phyloP scores from a whole-genome alignment of 2,888 invertebrate genomes.

The Drosophila lacicola region DNA sequence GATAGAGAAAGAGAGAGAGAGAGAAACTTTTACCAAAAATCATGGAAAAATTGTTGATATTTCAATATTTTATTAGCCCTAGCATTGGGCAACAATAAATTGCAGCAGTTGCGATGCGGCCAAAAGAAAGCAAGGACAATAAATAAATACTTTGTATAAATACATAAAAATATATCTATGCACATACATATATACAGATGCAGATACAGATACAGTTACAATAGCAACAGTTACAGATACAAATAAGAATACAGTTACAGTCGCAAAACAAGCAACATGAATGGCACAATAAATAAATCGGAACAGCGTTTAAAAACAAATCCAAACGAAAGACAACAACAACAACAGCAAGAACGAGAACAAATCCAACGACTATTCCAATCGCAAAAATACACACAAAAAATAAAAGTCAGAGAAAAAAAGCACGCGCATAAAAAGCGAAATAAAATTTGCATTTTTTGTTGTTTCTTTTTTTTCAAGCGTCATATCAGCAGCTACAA shows the following conservation, averaged over 20 bases:
- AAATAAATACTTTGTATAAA: conserved; percentile 45
- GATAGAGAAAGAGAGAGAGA: no score
- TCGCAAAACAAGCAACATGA: conserved; percentile 44
- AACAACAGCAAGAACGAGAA: conserved; percentile 19
- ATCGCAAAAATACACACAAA: conserved; percentile 9
- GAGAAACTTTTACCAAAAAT: conserved; percentile 49
- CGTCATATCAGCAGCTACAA: conserved; percentile 55
- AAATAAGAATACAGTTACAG: conserved; percentile 28
- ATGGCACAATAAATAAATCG: conserved; percentile 75
- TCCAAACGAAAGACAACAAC: conserved; percentile 41
- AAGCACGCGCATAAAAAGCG: conserved; percentile 49
- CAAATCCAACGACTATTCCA: conserved; percentile 22
- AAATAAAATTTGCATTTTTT: conserved; percentile 79
- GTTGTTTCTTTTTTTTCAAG: conserved; percentile 47
- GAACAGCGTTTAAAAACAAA: conserved; percentile 70
- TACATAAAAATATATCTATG: conserved; percentile 53
- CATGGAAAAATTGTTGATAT: conserved; percentile 55
- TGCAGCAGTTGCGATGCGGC: conserved; percentile 65
- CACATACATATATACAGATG: conserved; percentile 13
- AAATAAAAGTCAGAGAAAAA: conserved; percentile 29
- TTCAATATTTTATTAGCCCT: conserved; percentile 73
- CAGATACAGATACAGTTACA: conserved; percentile 15
- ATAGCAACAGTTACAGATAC: conserved; percentile 7
- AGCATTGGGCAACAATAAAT: conserved; percentile 60
- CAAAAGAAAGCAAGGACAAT: conserved; percentile 50